Base-by-base conservation (phyloP, 2,888 invertebrate genomes). In the Drosophila testacea region DNA sequence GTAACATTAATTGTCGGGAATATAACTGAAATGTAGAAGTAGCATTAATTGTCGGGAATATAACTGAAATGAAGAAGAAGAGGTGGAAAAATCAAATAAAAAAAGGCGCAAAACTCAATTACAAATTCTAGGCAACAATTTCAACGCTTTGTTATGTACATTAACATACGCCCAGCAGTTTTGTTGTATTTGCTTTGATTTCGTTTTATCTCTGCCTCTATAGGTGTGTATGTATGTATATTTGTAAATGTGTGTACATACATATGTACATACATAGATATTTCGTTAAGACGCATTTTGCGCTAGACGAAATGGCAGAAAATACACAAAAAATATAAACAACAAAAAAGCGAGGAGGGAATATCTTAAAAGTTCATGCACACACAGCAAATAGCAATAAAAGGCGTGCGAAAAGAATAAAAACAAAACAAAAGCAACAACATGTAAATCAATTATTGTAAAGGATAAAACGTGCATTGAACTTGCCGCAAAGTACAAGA, bases 281-380 rank as follows among this genome's bases (percentile, higher is more conserved):
- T 69, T 81, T 68, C 38, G 64, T 70, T 81, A 79, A 84, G 82
- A 84, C 84, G 87, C 87, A 85, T 81, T 79, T 80, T 22, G 73
- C 72, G 88, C 72, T 83, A 83, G 83, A 88, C 86, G 50, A 83
- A 77, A 69, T 61, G 42, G 34, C 50, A 48, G 44, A 61, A 57
- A 48, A 22, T n/a, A 46, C 28, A 36, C 10, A 22, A 28, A 13
- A 32, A 32, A 32, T 6, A 32, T 9, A 32, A 6, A 32, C 32
- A 32, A 6, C 7, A 32, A 48, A 30, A 11, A 68, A 46, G 61
- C 56, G 62, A 51, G 51, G 51, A 38, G 52, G 62, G 89, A 71
- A 87, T 87, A 88, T 75, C 67, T 88, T 80, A 71, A 90, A 88
- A 86, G 87, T 89, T 88, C 90, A 90, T 62, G 73, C 68, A 82